phyloP scores from a whole-genome alignment of 2,888 invertebrate species.

The Spicauda simplicius region DNA sequence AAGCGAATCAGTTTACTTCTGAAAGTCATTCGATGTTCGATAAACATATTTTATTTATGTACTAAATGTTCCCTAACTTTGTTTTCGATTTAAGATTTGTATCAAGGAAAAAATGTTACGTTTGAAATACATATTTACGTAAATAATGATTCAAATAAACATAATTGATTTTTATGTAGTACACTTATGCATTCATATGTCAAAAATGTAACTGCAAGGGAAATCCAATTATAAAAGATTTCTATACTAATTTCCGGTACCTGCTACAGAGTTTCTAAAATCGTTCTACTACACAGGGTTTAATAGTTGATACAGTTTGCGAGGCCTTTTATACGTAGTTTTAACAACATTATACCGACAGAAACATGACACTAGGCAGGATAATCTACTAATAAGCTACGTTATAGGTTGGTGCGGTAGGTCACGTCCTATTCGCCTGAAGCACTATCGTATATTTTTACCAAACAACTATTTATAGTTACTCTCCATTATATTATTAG shows the following conservation, averaged over 20 bases:
- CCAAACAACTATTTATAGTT: slow-evolving; percentile 23
- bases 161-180: no score
- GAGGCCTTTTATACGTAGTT: slow-evolving; percentile 16
- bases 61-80: no score
- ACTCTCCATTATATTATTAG: slow-evolving; percentile 4
- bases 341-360: slow-evolving; percentile 33
- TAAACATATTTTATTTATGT: slow-evolving; percentile 1
- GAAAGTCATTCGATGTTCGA: slow-evolving; percentile 1
- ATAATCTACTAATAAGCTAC: slow-evolving; percentile 35
- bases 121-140: no score
- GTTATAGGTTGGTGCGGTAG: slow-evolving; percentile 31
- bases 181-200: no score
- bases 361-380: slow-evolving; percentile 34
- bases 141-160: no score
- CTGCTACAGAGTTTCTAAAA: neutral
- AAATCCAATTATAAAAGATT: no score
- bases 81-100: no score
- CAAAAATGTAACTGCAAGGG: no score
- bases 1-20: neutral
- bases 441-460: slow-evolving; percentile 18
- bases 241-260: no score
- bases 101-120: no score
- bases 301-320: slow-evolving; percentile 5
- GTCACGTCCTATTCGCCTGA: slow-evolving; percentile 28
- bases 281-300: neutral